Base-by-base conservation (phyloP, 2,113 vertebrate genomes). In the Echinops telfairi region DNA sequence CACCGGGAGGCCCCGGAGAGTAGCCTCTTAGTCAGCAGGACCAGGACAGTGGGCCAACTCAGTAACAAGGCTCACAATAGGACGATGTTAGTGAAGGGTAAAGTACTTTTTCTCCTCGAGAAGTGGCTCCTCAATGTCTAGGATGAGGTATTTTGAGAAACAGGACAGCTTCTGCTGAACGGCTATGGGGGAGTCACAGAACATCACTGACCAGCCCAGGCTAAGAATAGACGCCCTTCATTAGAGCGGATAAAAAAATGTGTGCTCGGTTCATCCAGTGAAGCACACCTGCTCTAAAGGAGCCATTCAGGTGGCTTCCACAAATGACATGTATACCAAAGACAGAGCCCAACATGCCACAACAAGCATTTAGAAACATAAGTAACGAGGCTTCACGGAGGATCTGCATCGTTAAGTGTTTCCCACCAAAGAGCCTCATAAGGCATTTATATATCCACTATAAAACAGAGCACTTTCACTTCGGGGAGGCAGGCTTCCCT, bases 61-160 rank as follows among this genome's bases (percentile, higher is more conserved):
- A 76, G 70, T 14, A 60, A 64, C 70, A 12, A 31, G 38, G 88
- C 90, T 94, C 93, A 96, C 92, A 92, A 95, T 12, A 96, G 96
- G 87, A 90, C 7, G 40, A 7, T 86, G 70, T 71, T 64, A 43
- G 62, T 3, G 57, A 88, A 82, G 94, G 38, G 81, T 79, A n/a
- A 94, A 93, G 76, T 68, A 70, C 83, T 70, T 88, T 88, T 68
- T 77, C 53, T 84, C 75, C 87, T 86, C 12, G 15, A 36, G 80
- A 90, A 12, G 81, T 62, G 95, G 96, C 95, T 96, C 96, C 94
- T 90, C 57, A 1, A 90, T 91, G 96, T 95, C 96, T 96, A 93
- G 62, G 36, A 80, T 70, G 86, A 96, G 92, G 83, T 97, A 95
- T 95, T 97, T 97, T 95, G 96, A 95, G 96, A 95, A 87, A 47